Conservation (phyloP, 2,888 invertebrate genomes). For the Oscheius onirici region DNA sequence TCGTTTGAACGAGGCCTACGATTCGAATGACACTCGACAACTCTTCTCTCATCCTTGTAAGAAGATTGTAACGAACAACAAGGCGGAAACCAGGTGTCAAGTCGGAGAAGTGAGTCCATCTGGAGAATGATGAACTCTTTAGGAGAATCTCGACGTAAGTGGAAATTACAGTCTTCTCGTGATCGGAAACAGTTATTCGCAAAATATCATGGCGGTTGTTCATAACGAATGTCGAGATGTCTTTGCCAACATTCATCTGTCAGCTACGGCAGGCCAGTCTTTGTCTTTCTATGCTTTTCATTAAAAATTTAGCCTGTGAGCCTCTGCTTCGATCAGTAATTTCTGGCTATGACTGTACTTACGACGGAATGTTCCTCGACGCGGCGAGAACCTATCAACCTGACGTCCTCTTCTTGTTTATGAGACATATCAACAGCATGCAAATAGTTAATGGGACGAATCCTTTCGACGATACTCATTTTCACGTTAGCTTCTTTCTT, state of each 20-base stretch:
- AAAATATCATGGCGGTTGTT: background rate
- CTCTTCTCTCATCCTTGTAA: background rate
- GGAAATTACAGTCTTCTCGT: background rate
- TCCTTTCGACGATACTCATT: slow-evolving; percentile 13
- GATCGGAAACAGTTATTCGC: slow-evolving; percentile 16
- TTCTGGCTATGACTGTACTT: background rate
- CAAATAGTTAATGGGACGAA: slow-evolving; percentile 6
- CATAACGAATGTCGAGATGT: slow-evolving; percentile 8
- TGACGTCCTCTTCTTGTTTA: slow-evolving; percentile 10
- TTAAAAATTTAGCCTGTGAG: background rate
- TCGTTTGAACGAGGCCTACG: background rate
- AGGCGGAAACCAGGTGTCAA: background rate
- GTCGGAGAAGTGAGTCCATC: background rate
- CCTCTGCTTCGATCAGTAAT: slow-evolving; percentile 1
- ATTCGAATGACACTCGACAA: background rate
- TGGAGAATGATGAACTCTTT: background rate
- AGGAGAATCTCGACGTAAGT: background rate
- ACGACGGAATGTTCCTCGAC: background rate
- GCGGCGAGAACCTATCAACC: background rate
- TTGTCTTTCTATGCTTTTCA: background rate
- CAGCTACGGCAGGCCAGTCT: background rate
- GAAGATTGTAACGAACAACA: background rate
- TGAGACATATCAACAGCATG: background rate
- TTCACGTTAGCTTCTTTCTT: background rate
- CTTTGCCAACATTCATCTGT: background rate